A percentile compares a stretch with the other conserved stretches of the same genome.
These are phyloP conservation scores for Pollenia labialis DNA, from an alignment of 2,888 invertebrate genomes.

Conservation along the genomic window DNA sequence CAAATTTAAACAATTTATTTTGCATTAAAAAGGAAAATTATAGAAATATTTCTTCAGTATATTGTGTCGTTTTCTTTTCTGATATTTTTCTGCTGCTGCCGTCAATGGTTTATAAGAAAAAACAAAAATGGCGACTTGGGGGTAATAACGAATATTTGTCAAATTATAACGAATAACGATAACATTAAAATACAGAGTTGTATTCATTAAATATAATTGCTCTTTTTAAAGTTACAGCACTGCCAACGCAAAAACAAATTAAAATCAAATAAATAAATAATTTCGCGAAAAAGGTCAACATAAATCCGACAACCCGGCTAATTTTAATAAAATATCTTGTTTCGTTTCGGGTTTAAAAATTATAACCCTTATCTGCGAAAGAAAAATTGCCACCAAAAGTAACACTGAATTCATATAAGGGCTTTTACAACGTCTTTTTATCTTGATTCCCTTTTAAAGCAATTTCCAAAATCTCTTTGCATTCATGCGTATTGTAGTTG, in stretches of 20 bases:
- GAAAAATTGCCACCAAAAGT: too few relatives aligned
- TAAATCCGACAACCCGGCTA: too few relatives aligned
- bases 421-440: too few relatives aligned
- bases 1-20: constrained; percentile 46
- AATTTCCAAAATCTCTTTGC: too few relatives aligned
- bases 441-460: too few relatives aligned
- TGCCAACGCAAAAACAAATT: constrained; percentile 3
- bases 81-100: constrained; percentile 73
- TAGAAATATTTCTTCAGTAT: constrained; percentile 38
- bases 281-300: neutral
- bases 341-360: too few relatives aligned
- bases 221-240: neutral
- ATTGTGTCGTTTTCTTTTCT: constrained; percentile 63
- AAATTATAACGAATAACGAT: constrained; percentile 49
- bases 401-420: too few relatives aligned
- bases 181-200: constrained; percentile 19
- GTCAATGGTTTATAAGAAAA: constrained; percentile 69
- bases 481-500: too few relatives aligned
- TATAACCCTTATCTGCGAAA: too few relatives aligned
- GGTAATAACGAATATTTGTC: constrained; percentile 59
- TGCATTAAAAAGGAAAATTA: constrained; percentile 58
- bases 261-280: neutral
- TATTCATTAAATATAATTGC: neutral
- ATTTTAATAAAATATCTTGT: too few relatives aligned
- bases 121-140: constrained; percentile 78